Percentiles rank a stretch among this genome's conserved stretches.
Conservation (phyloP, 2,888 invertebrate species). For the Fragum whitleyi region DNA sequence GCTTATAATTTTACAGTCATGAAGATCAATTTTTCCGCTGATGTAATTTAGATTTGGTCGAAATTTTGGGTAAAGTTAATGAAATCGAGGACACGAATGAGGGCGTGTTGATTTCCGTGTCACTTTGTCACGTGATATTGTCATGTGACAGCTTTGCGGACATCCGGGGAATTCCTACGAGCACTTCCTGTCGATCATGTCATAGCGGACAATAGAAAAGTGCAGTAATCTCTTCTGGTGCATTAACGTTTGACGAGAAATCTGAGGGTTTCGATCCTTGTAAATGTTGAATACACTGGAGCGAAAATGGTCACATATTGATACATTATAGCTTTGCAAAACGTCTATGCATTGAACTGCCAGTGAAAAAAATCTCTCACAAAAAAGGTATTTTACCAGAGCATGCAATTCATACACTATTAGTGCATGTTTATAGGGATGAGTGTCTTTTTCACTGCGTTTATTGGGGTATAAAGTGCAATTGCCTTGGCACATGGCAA, state of each 20-base stretch:
- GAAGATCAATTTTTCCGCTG: too few species aligned
- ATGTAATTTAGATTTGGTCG: too few species aligned
- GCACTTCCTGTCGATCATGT: constrained; percentile 49
- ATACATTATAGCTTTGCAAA: too few species aligned
- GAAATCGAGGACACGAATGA: constrained; percentile 47
- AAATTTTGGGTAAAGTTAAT: constrained; percentile 2
- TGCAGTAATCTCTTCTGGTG: constrained; percentile 24
- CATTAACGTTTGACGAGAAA: constrained; percentile 4
- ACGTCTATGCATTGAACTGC: too few species aligned
- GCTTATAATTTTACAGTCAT: too few species aligned
- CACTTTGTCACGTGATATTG: constrained; percentile 58
- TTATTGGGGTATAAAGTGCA: too few species aligned
- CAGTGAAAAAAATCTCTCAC: too few species aligned
- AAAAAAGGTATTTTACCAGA: too few species aligned
- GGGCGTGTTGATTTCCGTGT: constrained; percentile 58
- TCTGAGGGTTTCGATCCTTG: background rate
- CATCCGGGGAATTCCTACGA: constrained; percentile 50
- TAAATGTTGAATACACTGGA: background rate
- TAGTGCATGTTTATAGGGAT: too few species aligned
- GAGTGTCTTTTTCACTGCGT: too few species aligned
- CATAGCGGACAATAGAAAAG: constrained; percentile 17
- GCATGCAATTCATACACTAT: too few species aligned
- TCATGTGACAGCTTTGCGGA: constrained; percentile 58
- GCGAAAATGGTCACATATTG: background rate
- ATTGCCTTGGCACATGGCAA: too few species aligned